phyloP scores from a whole-genome alignment of 2,113 vertebrate species.

The Oreotrochilus melanogaster region DNA sequence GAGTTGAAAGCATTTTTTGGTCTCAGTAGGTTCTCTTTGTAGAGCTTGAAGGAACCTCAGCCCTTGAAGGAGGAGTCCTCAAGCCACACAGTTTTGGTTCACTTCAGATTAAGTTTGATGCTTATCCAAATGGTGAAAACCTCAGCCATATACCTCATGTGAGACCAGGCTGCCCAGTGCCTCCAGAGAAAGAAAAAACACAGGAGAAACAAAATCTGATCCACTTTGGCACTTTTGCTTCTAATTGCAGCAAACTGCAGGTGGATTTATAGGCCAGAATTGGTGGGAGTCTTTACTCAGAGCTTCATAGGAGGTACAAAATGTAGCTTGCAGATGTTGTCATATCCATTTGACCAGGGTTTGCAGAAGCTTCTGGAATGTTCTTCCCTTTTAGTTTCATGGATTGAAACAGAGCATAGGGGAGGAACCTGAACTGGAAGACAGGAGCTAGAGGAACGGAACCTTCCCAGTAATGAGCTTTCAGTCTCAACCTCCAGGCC shows the following conservation, averaged over 20 bases:
- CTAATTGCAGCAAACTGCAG: neutral
- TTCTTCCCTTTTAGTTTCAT: neutral
- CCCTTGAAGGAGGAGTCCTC: neutral
- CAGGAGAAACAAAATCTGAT: neutral
- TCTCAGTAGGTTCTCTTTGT: neutral
- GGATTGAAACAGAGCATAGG: neutral
- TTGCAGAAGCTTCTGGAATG: neutral
- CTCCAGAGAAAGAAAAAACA: neutral
- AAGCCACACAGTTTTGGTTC: neutral
- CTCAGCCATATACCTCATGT: neutral
- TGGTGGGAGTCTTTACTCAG: neutral
- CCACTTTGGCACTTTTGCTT: neutral
- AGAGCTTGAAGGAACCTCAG: neutral
- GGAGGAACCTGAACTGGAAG: neutral
- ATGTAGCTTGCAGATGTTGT: rapidly evolving
- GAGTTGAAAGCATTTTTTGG: neutral
- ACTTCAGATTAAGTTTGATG: neutral
- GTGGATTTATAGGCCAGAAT: neutral
- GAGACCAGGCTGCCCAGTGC: neutral
- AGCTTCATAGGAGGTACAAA: neutral
- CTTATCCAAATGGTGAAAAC: neutral
- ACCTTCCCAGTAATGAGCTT: neutral
- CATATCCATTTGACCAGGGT: neutral
- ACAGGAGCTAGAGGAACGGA: neutral
- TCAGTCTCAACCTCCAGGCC: neutral